These are phyloP conservation scores for Vesta saturnalis DNA, from an alignment of 2,888 invertebrate species.

Conservation along the genomic window DNA sequence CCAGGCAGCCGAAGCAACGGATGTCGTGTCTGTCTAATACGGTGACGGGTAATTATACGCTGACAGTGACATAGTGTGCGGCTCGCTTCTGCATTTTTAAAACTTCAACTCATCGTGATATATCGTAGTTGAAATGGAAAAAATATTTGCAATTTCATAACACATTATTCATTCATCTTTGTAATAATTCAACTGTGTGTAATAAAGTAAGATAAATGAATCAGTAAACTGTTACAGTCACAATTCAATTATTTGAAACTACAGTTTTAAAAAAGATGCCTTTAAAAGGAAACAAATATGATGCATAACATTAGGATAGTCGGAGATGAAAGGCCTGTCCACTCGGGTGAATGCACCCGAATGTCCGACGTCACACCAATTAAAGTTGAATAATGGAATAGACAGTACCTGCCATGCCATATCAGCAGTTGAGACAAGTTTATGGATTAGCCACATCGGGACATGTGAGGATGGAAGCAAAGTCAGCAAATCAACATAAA, in stretches of 20 bases:
- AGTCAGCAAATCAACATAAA: slow-evolving; percentile 43
- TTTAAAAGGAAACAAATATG: background rate
- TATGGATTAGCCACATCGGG: slow-evolving; percentile 45
- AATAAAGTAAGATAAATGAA: slow-evolving; percentile 1
- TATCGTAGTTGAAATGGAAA: slow-evolving; percentile 40
- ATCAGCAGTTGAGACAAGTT: slow-evolving; percentile 45
- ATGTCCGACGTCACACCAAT: slow-evolving; percentile 48
- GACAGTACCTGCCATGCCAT: slow-evolving; percentile 46
- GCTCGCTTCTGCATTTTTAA: slow-evolving; percentile 60
- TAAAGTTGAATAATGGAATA: slow-evolving; percentile 49
- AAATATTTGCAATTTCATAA: slow-evolving; percentile 29
- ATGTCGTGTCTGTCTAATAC: slow-evolving; percentile 60
- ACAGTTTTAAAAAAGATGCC: background rate
- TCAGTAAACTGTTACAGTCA: background rate
- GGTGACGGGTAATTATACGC: slow-evolving; percentile 62
- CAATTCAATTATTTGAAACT: background rate
- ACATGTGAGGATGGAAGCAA: slow-evolving; percentile 37
- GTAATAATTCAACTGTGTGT: background rate
- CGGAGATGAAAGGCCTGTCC: slow-evolving; percentile 38
- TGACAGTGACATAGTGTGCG: slow-evolving; percentile 62
- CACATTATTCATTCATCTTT: slow-evolving; percentile 24
- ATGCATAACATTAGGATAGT: slow-evolving; percentile 7
- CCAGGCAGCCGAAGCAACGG: slow-evolving; percentile 58
- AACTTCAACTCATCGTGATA: slow-evolving; percentile 46
- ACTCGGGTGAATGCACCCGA: slow-evolving; percentile 46